Conservation (phyloP, 2,113 vertebrate species). For the Irena cyanogastra region DNA sequence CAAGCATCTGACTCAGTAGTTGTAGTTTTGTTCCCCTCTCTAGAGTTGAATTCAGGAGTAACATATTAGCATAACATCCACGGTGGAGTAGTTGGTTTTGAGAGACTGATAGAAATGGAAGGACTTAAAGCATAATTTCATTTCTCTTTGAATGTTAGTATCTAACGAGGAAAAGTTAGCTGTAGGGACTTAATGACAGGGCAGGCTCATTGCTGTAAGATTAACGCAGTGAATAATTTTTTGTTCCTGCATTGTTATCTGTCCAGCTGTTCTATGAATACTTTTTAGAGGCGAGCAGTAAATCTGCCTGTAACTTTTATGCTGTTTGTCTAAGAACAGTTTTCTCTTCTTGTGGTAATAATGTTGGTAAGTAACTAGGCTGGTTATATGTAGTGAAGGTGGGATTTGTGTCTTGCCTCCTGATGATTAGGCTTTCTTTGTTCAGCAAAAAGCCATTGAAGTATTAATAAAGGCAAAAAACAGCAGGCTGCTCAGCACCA, state of each 20-base stretch:
- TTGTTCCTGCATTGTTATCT: neutral
- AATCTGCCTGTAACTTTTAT: neutral
- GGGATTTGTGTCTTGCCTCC: neutral
- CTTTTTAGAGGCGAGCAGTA: neutral
- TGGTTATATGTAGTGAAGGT: neutral
- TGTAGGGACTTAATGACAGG: neutral
- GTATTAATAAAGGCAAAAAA: neutral
- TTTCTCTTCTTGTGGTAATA: neutral
- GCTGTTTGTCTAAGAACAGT: neutral
- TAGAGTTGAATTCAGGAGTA: neutral
- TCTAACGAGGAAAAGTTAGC: neutral
- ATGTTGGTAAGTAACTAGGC: neutral
- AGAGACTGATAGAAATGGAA: neutral
- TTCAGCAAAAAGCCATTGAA: neutral
- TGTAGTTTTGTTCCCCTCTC: neutral
- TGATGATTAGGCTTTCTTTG: neutral
- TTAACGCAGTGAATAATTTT: neutral
- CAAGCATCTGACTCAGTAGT: neutral
- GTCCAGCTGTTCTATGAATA: neutral
- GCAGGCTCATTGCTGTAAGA: fast-evolving
- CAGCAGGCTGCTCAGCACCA: neutral
- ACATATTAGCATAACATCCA: neutral
- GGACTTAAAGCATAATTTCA: neutral
- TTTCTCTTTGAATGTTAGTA: neutral
- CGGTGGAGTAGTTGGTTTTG: neutral